Base-by-base conservation (phyloP, 2,797 vertebrate species). In the Jordanella pulchra region DNA sequence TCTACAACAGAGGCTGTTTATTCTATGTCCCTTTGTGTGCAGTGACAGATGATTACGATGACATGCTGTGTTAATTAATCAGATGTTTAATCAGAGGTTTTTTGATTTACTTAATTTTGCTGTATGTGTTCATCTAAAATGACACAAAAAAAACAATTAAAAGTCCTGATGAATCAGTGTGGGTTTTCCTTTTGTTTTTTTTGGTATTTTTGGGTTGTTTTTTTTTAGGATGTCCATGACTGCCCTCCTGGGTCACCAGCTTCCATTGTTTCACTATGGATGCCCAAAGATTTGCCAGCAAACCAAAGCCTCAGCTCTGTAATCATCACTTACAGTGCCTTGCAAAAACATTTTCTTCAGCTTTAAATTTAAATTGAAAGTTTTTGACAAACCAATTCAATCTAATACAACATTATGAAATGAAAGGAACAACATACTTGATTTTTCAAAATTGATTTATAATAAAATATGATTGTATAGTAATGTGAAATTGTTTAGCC, bases 111-210 rank as follows among this genome's bases (percentile, higher is more conserved):
- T 77, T 80, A 65, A 70, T 78, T 88, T 88, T 87, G 82, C 86
- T 84, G 64, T 60, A 77, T 80, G 76, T 83, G 79, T 91, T 90
- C 79, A 82, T 91, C 84, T 87, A 65, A 88, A 82, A 87, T 78
- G 30, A 89, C n/a, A 21, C 23, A 23, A 39, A 58, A 55, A 30
- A 32, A 12, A 89, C 76, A 80, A 92, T 91, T 92, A 92, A 92
- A 93, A 88, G 69, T 83, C 84, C 74, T 86, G 82, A 84, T 87
- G 58, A 87, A 86, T 87, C 85, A 72, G 82, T 13, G 17, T 5
- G 13, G 55, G 0, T 71, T 58, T 72, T 71, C 30, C 27, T n/a
- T 11, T 45, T 53, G 55, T 1, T 25, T 50, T 28, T 56, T 27
- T 66, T 50, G n/a, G n/a, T n/a, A n/a, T n/a, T n/a, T n/a, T n/a